phyloP scores from a whole-genome alignment of 2,113 vertebrate species.

The Cyrtonyx montezumae region DNA sequence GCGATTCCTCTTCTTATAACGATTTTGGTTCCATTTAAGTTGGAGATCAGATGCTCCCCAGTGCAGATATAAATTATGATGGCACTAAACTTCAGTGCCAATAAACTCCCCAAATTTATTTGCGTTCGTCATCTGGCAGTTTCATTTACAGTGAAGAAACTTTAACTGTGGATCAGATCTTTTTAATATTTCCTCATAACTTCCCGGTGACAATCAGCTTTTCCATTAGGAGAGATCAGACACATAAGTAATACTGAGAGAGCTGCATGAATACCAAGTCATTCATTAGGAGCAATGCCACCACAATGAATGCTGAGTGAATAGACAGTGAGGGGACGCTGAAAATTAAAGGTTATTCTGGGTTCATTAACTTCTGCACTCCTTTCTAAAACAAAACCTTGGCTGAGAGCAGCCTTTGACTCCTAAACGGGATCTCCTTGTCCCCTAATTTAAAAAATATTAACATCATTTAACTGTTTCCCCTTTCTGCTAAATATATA shows the following conservation, averaged over 20 bases:
- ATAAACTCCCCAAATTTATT: constrained; percentile 63
- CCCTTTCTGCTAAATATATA: constrained; percentile 1
- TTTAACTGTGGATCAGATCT: constrained; percentile 57
- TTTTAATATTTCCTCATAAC: constrained; percentile 71
- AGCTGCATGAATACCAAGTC: constrained; percentile 70
- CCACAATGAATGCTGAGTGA: constrained; percentile 52
- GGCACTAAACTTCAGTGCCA: constrained; percentile 27
- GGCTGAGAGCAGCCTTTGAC: constrained; percentile 67
- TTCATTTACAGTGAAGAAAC: constrained; percentile 60
- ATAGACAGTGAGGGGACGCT: constrained; percentile 41
- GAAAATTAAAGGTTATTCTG: constrained; percentile 70
- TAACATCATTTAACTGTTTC: constrained; percentile 55
- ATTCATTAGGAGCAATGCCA: constrained; percentile 64
- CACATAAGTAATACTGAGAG: constrained; percentile 65
- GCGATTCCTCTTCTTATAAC: constrained; percentile 26
- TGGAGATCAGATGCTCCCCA: constrained; percentile 42
- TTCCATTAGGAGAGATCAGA: constrained; percentile 73
- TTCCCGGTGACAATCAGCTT: constrained; percentile 67
- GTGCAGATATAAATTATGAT: constrained; percentile 42
- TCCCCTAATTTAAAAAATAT: constrained; percentile 68
- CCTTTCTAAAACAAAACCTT: constrained; percentile 55
- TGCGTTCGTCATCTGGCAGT: constrained; percentile 52
- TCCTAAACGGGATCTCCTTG: constrained; percentile 53
- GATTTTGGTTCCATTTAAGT: constrained; percentile 28
- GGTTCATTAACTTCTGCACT: constrained; percentile 71